Percentiles rank a stretch among this genome's conserved stretches.
phyloP scores from a whole-genome alignment of 2,797 vertebrate genomes.

The Melanotaenia pygmaea region DNA sequence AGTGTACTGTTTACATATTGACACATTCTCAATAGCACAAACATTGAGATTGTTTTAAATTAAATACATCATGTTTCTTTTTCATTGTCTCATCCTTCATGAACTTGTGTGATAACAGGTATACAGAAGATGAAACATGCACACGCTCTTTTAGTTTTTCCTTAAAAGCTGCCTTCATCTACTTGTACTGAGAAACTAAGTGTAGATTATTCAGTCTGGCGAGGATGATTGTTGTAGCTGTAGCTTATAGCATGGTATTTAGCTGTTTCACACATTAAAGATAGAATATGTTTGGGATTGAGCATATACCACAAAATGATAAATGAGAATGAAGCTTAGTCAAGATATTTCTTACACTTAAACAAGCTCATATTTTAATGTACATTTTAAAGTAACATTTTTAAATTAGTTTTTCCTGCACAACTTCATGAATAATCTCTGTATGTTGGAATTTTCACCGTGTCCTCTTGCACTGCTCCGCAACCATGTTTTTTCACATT shows the following conservation, averaged over 20 bases:
- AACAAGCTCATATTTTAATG: neutral
- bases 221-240: neutral
- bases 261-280: too few species aligned
- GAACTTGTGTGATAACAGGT: neutral
- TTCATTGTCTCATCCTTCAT: neutral
- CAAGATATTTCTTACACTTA: neutral
- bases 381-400: neutral
- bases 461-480: constrained; percentile 9
- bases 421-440: constrained; percentile 47
- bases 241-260: neutral
- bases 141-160: neutral
- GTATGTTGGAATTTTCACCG: constrained; percentile 42
- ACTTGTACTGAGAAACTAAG: neutral
- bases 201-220: neutral
- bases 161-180: neutral
- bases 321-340: neutral
- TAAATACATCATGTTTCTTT: constrained; percentile 27
- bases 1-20: constrained; percentile 17
- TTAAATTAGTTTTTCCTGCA: constrained; percentile 1
- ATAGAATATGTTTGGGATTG: too few species aligned
- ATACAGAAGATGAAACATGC: neutral
- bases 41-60: constrained; percentile 14
- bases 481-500: constrained; percentile 70
- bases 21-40: neutral
- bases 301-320: too few species aligned